Base-by-base conservation (phyloP, 2,113 vertebrate genomes). In the Percina caprodes region DNA sequence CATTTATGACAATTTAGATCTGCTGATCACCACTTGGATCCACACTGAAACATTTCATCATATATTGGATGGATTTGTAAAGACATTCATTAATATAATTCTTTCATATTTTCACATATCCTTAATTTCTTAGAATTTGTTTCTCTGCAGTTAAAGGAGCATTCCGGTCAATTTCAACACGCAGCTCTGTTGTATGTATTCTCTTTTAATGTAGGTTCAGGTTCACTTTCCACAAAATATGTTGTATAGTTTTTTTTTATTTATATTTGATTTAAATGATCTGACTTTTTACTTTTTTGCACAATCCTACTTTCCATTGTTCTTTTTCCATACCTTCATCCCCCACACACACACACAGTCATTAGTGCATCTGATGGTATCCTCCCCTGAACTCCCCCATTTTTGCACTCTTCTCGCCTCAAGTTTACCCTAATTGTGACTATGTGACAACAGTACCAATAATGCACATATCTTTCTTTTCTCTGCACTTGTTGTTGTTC, bases 401-500 rank as follows among this genome's bases (percentile, higher is more conserved):
- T 68, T 75, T 69, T 63, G 54, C 56, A 46, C 33, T 45, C 13
- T 16, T 30, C 66, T 61, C 33, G 45, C 55, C 26, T 46, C 21
- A n/a, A 52, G 80, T 30, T 75, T 74, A 10, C 35, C n/a, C 55
- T 76, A 52, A 49, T 30, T 74, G 45, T 51, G 63, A n/a, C 55
- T 26, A 5, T 6, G 48, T 61, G 59, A 74, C 24, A 80, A 61
- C 51, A 59, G 49, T 60, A 56, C 55, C 55, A 62, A 58, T 77
- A 55, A 71, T 60, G 39, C 76, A 76, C 19, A 7, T 60, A 82
- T 66, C 16, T 65, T 60, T 46, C 18, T 58, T 45, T 52, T 39
- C 56, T 46, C 68, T 61, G 65, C 30, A 69, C 79, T 82, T 88
- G 73, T 73, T 75, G 58, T 74, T 75, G 58, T 74, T 63, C 24